Evolutionary conservation across 2,113 vertebrate species (phyloP).

Genomic region (Cacatua alba): DNA sequence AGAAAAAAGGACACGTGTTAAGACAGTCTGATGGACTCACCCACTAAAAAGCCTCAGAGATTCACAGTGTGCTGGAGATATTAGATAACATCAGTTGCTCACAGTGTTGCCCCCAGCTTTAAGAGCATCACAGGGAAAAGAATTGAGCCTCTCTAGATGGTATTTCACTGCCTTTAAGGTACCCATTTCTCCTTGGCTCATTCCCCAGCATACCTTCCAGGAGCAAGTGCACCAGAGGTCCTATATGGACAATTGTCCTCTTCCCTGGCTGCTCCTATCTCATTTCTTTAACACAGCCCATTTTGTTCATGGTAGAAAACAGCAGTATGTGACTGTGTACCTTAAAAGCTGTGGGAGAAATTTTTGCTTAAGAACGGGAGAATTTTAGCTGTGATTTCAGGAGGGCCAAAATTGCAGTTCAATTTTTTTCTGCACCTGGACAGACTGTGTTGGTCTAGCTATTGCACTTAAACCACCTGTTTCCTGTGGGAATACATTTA

Average conservation of each 20-base stretch:
- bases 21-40: background rate
- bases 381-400: conserved; percentile 8
- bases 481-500: background rate
- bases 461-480: background rate
- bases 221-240: background rate
- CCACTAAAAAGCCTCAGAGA: background rate
- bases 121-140: background rate
- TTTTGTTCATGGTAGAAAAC: background rate
- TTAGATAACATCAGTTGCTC: background rate
- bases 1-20: background rate
- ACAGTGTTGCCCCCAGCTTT: background rate
- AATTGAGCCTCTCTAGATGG: accelerated
- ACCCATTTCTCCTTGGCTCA: background rate
- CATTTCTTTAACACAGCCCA: background rate
- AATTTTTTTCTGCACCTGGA: background rate
- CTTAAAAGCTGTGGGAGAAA: background rate
- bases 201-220: background rate
- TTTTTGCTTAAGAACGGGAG: background rate
- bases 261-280: background rate
- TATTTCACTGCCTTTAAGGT: background rate
- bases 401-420: background rate
- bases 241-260: background rate
- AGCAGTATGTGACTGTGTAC: background rate
- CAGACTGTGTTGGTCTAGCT: background rate
- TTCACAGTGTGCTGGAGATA: background rate